Evolutionary conservation across 2,888 invertebrate species (phyloP).

Genomic region (Morpho helenor): DNA sequence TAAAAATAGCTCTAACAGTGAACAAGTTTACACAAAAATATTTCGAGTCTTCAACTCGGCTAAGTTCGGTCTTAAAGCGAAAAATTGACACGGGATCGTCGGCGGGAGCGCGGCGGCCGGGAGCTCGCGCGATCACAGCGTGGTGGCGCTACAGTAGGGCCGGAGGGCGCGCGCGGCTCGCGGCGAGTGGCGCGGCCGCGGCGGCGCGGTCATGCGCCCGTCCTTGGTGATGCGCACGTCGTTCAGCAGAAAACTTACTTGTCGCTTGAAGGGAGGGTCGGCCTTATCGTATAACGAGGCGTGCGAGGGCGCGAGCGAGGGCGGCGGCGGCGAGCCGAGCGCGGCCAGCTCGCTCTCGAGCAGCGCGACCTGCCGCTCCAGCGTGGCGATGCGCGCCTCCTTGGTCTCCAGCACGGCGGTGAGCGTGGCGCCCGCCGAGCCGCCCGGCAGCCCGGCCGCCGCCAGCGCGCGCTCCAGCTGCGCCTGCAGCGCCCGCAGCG

Average conservation of each 20-base stretch:
- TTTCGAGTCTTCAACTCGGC: constrained; percentile 65
- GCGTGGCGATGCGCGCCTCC: constrained; percentile 91
- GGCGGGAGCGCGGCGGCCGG: constrained; percentile 34
- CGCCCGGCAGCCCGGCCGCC: constrained; percentile 80
- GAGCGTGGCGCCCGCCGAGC: constrained; percentile 82
- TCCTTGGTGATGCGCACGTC: constrained; percentile 88
- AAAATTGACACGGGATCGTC: constrained; percentile 68
- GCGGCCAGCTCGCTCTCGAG: constrained; percentile 87
- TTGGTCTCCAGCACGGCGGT: constrained; percentile 90
- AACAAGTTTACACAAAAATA: constrained; percentile 74
- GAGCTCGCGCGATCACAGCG: constrained; percentile 45
- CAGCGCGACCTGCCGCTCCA: constrained; percentile 90
- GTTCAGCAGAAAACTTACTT: constrained; percentile 92
- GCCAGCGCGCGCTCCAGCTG: constrained; percentile 87
- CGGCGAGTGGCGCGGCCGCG: constrained; percentile 42
- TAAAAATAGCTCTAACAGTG: constrained; percentile 76
- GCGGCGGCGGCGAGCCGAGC: constrained; percentile 72
- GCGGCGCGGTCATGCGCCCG: constrained; percentile 75
- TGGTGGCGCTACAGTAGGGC: constrained; percentile 57
- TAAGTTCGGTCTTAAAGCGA: constrained; percentile 73
- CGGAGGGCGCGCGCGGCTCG: constrained; percentile 32
- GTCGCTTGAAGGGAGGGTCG: constrained; percentile 85
- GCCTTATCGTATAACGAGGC: constrained; percentile 82
- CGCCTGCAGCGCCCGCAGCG: constrained; percentile 88
- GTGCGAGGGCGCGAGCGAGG: constrained; percentile 76